These are phyloP conservation scores for Calameuta filiformis DNA, from an alignment of 2,888 invertebrate species.

Conservation along the genomic window DNA sequence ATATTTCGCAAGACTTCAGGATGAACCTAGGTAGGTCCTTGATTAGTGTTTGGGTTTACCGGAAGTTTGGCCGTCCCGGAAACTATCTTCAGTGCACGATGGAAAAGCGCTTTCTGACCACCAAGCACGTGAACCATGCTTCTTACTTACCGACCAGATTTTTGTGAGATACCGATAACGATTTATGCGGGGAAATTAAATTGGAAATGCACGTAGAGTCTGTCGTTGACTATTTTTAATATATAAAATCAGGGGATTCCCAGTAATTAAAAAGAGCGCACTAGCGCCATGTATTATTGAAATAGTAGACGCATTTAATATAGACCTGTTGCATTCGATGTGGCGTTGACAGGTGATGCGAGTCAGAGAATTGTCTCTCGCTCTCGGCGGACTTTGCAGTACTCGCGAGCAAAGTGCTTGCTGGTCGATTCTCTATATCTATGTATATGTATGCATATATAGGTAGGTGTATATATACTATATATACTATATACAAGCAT, in stretches of 20 bases:
- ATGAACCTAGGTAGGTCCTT: background rate
- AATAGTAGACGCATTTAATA: slow-evolving; percentile 36
- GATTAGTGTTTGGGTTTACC: background rate
- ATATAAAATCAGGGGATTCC: background rate
- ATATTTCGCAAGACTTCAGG: slow-evolving; percentile 21
- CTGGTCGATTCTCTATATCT: background rate
- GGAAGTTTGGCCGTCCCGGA: background rate
- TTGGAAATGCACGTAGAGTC: background rate
- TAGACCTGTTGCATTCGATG: slow-evolving; percentile 48
- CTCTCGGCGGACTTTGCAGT: slow-evolving; percentile 35
- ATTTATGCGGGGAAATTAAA: background rate
- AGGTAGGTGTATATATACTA: background rate
- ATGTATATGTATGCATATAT: slow-evolving; percentile 10
- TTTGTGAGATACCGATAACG: background rate
- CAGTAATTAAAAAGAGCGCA: background rate
- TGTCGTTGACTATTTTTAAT: background rate
- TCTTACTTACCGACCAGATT: background rate
- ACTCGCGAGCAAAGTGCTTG: slow-evolving; percentile 39
- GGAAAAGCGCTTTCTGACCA: background rate
- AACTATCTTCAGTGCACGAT: background rate
- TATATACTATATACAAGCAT: background rate
- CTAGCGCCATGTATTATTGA: background rate
- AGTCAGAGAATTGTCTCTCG: slow-evolving; percentile 49
- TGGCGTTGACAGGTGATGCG: slow-evolving; percentile 56
- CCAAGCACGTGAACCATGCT: background rate